These are phyloP conservation scores for Bombus superbus DNA, from an alignment of 1,140 invertebrate genomes.

Conservation along the genomic window DNA sequence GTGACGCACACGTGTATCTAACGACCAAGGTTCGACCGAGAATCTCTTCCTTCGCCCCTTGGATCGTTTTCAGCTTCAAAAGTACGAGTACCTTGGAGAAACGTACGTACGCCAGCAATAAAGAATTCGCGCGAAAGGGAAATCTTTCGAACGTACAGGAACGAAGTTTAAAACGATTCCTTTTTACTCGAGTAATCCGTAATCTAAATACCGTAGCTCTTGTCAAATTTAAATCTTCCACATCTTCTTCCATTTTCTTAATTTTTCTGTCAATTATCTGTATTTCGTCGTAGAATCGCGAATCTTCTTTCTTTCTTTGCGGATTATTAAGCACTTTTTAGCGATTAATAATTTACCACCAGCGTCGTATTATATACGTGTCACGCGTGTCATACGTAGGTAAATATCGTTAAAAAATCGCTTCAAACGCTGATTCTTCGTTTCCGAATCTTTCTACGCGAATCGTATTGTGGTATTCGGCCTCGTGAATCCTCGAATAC, in stretches of 20 bases:
- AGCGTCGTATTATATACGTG: too few species aligned
- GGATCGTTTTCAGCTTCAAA: constrained; percentile 31
- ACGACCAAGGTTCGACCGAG: constrained; percentile 13
- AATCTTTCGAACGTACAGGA: constrained; percentile 44
- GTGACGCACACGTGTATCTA: constrained; percentile 14
- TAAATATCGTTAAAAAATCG: background rate
- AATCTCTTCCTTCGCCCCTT: constrained; percentile 16
- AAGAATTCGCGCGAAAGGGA: constrained; percentile 29
- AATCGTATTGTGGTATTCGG: background rate
- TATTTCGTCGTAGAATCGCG: too few species aligned
- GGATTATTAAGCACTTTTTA: too few species aligned
- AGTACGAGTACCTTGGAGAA: background rate
- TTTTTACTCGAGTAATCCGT: background rate
- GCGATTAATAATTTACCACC: too few species aligned
- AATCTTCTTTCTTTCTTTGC: too few species aligned
- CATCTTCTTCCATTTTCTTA: too few species aligned
- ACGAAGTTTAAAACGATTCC: background rate
- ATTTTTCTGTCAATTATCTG: too few species aligned
- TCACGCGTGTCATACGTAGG: too few species aligned
- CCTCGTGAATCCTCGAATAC: constrained; percentile 45
- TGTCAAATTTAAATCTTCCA: background rate
- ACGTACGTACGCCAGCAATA: constrained; percentile 30
- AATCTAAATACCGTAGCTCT: too few species aligned
- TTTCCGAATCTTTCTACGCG: background rate
- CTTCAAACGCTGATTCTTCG: background rate